phyloP scores from a whole-genome alignment of 2,797 vertebrate species.

The Channallabes apus region DNA sequence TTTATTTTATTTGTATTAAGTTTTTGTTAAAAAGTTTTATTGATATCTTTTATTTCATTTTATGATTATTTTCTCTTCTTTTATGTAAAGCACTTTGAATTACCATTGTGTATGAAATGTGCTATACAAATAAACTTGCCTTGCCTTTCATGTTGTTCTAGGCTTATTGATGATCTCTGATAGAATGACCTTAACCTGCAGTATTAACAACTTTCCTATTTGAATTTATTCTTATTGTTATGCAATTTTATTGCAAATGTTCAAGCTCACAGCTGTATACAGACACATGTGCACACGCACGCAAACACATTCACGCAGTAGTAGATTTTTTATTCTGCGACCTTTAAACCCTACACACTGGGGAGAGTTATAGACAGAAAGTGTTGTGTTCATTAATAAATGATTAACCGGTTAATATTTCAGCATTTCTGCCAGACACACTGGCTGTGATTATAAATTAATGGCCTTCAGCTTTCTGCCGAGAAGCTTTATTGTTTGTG shows the following conservation, averaged over 20 bases:
- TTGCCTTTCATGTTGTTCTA: neutral
- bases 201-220: neutral
- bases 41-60: no score
- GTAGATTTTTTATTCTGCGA: constrained; percentile 8
- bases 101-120: no score
- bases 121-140: no score
- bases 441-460: constrained; percentile 40
- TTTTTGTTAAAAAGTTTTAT: no score
- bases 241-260: no score
- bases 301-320: neutral
- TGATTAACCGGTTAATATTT: constrained; percentile 49
- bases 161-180: neutral
- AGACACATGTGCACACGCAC: neutral
- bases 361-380: constrained; percentile 23
- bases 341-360: constrained; percentile 26
- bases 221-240: neutral
- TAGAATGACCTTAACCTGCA: no score
- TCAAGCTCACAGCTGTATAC: no score
- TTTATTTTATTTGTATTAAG: no score
- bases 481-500: constrained; percentile 27
- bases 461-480: constrained; percentile 29
- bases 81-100: no score
- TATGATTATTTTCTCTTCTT: no score
- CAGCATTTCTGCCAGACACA: constrained; percentile 44
- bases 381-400: constrained; percentile 50